Conservation (phyloP, 2,113 vertebrate species). For the Cyprinodon variegatus region DNA sequence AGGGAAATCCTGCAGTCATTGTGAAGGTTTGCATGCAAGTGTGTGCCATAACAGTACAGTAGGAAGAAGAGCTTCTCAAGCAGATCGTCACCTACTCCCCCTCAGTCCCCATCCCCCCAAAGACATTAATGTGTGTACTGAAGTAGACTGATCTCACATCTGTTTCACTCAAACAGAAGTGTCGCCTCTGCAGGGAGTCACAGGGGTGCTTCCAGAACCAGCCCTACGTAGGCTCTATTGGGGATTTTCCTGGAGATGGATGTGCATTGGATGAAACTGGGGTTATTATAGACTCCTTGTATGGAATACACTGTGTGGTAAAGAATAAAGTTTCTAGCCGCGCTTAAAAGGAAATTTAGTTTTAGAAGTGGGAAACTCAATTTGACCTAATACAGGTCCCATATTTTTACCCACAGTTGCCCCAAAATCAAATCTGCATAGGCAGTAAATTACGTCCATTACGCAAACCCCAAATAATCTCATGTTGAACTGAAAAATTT, state of each 20-base stretch:
- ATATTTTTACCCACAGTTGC: neutral
- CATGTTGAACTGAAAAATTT: neutral
- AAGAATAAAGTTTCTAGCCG: neutral
- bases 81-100: slow-evolving; percentile 51
- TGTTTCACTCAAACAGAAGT: slow-evolving; percentile 8
- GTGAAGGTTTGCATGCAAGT: slow-evolving; percentile 5
- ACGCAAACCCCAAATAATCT: neutral
- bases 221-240: neutral
- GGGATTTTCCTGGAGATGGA: neutral
- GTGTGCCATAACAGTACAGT: slow-evolving; percentile 20
- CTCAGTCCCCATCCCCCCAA: slow-evolving; percentile 31
- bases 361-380: neutral
- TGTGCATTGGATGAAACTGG: neutral
- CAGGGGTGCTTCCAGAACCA: neutral
- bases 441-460: neutral
- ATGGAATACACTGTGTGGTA: neutral
- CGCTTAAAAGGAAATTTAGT: neutral
- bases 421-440: neutral
- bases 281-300: neutral
- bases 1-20: slow-evolving; percentile 36
- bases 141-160: slow-evolving; percentile 39
- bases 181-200: slow-evolving; percentile 2
- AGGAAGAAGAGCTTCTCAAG: slow-evolving; percentile 35
- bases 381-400: no score
- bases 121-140: slow-evolving; percentile 4